These are phyloP conservation scores for Lamproptera curius DNA, from an alignment of 2,888 invertebrate genomes.

Conservation along the genomic window DNA sequence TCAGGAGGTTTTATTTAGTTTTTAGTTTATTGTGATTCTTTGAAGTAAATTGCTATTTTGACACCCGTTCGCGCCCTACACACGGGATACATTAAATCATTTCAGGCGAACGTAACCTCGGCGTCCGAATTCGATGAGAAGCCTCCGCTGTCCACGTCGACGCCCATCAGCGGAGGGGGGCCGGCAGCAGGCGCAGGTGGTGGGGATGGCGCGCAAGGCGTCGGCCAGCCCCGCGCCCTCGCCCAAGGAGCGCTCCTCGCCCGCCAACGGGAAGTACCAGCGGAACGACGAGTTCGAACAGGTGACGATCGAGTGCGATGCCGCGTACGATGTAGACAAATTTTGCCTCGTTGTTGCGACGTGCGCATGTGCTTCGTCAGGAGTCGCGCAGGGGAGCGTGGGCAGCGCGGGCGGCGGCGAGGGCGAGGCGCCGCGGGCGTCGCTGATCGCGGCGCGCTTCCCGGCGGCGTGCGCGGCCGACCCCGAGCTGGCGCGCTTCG, in stretches of 20 bases:
- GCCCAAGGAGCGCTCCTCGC: conserved; percentile 9
- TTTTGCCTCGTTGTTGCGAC: too few species aligned
- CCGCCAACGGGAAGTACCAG: conserved; percentile 42
- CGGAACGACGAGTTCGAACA: conserved; percentile 40
- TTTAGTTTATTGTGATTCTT: too few species aligned
- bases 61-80: background rate
- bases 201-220: conserved; percentile 62
- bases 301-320: conserved; percentile 24
- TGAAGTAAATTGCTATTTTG: too few species aligned
- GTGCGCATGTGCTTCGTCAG: conserved; percentile 4
- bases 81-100: background rate
- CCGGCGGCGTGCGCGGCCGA: conserved; percentile 33
- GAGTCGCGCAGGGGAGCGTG: conserved; percentile 15
- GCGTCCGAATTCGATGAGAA: conserved; percentile 39
- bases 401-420: background rate
- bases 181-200: conserved; percentile 49
- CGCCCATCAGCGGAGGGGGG: conserved; percentile 50
- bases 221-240: conserved; percentile 15
- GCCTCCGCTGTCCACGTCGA: conserved; percentile 57
- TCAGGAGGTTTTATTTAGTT: too few species aligned
- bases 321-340: too few species aligned
- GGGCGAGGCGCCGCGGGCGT: conserved; percentile 7
- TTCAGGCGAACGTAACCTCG: conserved; percentile 34
- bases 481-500: conserved; percentile 37
- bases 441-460: conserved; percentile 30